These are phyloP conservation scores for Nasonia oneida DNA, from an alignment of 2,888 invertebrate species.

Conservation along the genomic window DNA sequence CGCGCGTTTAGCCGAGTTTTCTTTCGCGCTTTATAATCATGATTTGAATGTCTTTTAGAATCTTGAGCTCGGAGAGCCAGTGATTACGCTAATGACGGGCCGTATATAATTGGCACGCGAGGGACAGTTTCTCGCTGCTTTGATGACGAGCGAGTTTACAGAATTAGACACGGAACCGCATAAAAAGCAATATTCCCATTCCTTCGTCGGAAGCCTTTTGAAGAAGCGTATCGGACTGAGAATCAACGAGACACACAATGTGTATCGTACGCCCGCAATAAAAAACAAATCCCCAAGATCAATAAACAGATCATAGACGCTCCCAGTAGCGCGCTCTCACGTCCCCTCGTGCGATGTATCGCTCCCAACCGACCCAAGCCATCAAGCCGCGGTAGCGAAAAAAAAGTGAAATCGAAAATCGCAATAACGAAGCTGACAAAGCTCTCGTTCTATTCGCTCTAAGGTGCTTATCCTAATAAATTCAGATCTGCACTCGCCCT, in stretches of 20 bases:
- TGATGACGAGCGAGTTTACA: neutral
- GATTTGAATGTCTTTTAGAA: neutral
- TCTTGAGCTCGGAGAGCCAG: neutral
- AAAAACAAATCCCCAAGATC: constrained; percentile 3
- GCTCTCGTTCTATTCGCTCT: neutral
- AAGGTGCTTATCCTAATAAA: constrained; percentile 63
- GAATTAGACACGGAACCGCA: neutral
- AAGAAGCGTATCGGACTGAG: neutral
- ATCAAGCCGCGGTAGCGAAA: neutral
- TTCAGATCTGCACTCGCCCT: constrained; percentile 20
- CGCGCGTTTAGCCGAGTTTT: constrained; percentile 8
- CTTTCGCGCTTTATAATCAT: constrained; percentile 25
- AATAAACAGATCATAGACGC: neutral
- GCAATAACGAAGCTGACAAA: constrained; percentile 27
- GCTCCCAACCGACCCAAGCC: neutral
- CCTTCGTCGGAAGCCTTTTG: no score
- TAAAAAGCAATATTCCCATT: neutral
- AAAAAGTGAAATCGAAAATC: constrained; percentile 13
- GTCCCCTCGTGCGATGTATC: neutral
- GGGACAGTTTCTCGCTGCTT: neutral
- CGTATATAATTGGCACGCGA: neutral
- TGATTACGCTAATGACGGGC: neutral
- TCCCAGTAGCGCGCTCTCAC: neutral
- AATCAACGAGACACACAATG: neutral
- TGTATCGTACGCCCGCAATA: neutral